Percentiles rank a stretch among this genome's conserved stretches.
These are phyloP conservation scores for Gymnobelideus leadbeateri DNA, from an alignment of 2,113 vertebrate species.

Conservation along the genomic window DNA sequence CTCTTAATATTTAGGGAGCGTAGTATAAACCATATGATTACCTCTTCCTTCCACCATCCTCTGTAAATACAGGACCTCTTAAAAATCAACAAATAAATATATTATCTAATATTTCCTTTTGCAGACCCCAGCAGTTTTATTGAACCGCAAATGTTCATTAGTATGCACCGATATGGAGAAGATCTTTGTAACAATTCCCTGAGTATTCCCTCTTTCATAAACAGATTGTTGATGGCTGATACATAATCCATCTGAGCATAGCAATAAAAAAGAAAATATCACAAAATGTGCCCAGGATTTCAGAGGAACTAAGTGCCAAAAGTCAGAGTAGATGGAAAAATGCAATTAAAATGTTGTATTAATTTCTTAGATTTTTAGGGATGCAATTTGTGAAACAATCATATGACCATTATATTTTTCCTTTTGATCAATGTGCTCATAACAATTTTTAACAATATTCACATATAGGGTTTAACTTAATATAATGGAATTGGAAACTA, in stretches of 20 bases:
- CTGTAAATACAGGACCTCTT: conserved; percentile 62
- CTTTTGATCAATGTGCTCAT: not conserved
- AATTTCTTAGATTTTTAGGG: conserved; percentile 10
- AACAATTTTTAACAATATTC: conserved; percentile 21
- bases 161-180: conserved; percentile 79
- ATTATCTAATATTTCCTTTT: conserved; percentile 74
- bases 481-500: conserved; percentile 50
- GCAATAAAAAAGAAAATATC: conserved; percentile 78
- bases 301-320: conserved; percentile 52
- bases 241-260: conserved; percentile 75
- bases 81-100: conserved; percentile 57
- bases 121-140: conserved; percentile 80
- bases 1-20: conserved; percentile 58
- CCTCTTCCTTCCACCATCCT: conserved; percentile 26
- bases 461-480: conserved; percentile 6
- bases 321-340: conserved; percentile 45
- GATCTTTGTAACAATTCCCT: conserved; percentile 82
- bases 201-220: conserved; percentile 76
- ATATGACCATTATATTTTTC: not conserved
- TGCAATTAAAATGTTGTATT: not conserved
- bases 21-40: conserved; percentile 56
- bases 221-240: conserved; percentile 78
- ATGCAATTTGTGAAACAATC: conserved; percentile 24
- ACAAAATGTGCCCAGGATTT: conserved; percentile 61
- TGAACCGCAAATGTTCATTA: conserved; percentile 82